Evolutionary conservation across 2,113 vertebrate species (phyloP).

Genomic region (Microtus ochrogaster): DNA sequence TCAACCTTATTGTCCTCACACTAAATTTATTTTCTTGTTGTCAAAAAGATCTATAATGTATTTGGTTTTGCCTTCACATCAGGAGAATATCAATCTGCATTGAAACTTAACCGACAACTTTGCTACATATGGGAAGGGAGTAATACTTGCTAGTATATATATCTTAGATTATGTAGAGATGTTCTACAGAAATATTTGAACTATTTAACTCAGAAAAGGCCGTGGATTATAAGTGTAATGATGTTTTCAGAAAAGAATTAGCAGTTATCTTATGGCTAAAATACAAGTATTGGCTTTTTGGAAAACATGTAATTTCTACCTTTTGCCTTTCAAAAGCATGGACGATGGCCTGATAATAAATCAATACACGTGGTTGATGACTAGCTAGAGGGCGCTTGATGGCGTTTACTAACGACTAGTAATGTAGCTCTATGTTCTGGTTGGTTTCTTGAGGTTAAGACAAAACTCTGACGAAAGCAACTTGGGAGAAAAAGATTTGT

Average conservation of each 20-base stretch:
- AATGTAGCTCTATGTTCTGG: not conserved
- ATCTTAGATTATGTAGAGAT: not conserved
- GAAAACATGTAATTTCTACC: conserved; percentile 62
- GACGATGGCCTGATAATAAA: conserved; percentile 58
- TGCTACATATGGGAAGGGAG: not conserved
- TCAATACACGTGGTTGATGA: conserved; percentile 37
- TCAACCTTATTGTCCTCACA: not conserved
- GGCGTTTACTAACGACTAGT: conserved; percentile 42
- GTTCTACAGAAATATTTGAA: conserved; percentile 36
- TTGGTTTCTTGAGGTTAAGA: not conserved
- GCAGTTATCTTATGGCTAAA: conserved; percentile 67
- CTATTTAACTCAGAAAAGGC: conserved; percentile 36
- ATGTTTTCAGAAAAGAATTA: conserved; percentile 74
- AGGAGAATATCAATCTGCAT: not conserved
- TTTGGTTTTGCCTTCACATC: conserved; percentile 34
- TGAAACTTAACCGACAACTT: not conserved
- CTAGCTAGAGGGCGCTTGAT: conserved; percentile 47
- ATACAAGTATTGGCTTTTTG: conserved; percentile 68
- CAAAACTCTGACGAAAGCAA: not conserved
- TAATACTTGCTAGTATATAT: conserved; percentile 13
- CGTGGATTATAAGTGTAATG: not conserved
- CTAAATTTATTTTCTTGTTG: not conserved
- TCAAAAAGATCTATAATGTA: conserved; percentile 14
- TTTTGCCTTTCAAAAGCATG: conserved; percentile 46
- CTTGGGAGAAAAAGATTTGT: not conserved